These are phyloP conservation scores for Yponomeuta evonymella DNA, from an alignment of 2,888 invertebrate species.

Conservation along the genomic window DNA sequence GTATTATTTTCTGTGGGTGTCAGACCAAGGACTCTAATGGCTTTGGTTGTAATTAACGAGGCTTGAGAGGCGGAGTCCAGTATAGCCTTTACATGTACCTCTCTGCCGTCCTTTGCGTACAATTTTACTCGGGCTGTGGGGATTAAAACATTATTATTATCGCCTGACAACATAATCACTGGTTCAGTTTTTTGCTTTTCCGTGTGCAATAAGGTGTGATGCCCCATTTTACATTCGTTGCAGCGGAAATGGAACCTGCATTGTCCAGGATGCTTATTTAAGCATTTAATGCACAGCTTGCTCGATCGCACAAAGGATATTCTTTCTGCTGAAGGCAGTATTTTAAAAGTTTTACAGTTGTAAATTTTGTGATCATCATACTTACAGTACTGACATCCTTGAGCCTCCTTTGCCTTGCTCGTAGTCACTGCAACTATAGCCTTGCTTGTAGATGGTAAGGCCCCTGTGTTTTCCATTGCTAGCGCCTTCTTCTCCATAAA, in stretches of 20 bases:
- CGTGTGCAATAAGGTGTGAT: conserved; percentile 21
- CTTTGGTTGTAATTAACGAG: conserved; percentile 2
- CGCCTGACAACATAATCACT: conserved; percentile 23
- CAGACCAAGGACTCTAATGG: not conserved
- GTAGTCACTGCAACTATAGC: no score
- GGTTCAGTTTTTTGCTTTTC: conserved; percentile 24
- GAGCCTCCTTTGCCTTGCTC: no score
- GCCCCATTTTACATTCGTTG: not conserved
- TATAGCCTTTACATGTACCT: not conserved
- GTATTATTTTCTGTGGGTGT: not conserved
- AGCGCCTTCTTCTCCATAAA: no score
- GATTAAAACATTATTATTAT: conserved; percentile 18
- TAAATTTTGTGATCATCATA: not conserved
- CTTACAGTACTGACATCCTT: not conserved
- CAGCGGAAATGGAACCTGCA: not conserved
- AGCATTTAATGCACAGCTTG: conserved; percentile 1
- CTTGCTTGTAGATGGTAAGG: no score
- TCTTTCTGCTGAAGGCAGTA: not conserved
- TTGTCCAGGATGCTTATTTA: conserved; percentile 6
- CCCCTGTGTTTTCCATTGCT: no score
- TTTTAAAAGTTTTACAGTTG: not conserved
- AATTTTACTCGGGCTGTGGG: conserved; percentile 12
- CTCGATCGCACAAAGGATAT: not conserved
- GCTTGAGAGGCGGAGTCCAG: conserved; percentile 10
- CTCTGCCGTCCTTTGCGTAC: not conserved